Conservation (phyloP, 2,113 vertebrate species). For the Sebastes schlegelii region DNA sequence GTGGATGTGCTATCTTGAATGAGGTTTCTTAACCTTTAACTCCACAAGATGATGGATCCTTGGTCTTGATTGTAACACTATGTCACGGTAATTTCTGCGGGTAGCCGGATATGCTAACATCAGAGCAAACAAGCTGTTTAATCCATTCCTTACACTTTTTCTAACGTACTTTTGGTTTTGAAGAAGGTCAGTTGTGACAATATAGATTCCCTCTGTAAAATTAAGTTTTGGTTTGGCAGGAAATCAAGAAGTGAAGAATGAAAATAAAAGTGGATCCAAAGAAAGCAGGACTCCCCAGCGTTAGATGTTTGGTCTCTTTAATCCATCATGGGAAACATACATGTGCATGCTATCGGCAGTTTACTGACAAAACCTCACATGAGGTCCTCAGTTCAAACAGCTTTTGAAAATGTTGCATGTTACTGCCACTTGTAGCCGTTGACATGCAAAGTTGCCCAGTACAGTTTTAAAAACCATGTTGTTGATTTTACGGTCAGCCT, state of each 20-base stretch:
- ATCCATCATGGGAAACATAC: conserved; percentile 15
- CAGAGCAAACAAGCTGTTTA: neutral
- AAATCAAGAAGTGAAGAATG: neutral
- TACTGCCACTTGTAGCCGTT: conserved; percentile 4
- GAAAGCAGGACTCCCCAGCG: neutral
- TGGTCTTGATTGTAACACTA: neutral
- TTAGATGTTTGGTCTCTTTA: conserved; percentile 13
- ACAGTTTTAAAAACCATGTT: conserved; percentile 30
- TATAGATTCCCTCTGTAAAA: neutral
- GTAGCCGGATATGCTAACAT: neutral
- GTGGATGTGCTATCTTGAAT: neutral
- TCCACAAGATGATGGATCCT: neutral
- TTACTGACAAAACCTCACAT: conserved; percentile 23
- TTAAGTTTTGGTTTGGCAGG: neutral
- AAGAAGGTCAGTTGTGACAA: neutral
- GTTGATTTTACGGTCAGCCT: conserved; percentile 29
- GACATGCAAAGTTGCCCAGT: conserved; percentile 10
- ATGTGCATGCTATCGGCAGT: neutral
- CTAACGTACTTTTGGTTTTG: neutral
- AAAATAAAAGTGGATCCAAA: conserved; percentile 1
- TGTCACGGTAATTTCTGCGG: neutral
- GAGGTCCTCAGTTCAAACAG: neutral
- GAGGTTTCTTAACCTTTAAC: neutral
- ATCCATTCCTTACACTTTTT: neutral
- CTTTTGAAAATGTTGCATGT: neutral